Evolutionary conservation across 1,140 invertebrate species (phyloP), one percentile per base, ranked within the genome.

Genomic region (Drosophila chauvacae): DNA sequence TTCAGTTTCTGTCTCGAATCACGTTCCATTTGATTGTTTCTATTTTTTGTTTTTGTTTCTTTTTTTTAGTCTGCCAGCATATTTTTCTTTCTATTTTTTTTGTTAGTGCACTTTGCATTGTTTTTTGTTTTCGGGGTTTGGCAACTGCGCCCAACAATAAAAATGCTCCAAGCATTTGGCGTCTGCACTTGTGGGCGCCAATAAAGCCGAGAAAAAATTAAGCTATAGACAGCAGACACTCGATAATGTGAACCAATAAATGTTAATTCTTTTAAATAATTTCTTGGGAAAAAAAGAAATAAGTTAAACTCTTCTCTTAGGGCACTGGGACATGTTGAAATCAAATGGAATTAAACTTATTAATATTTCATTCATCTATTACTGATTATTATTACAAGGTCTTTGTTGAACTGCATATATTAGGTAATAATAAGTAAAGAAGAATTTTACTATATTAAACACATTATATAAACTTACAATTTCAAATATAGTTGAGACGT

Each of bases 71-170:
- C 18, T 75, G 63, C 30, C n/a, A 62, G 60, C 60, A 41, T 57
- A 28, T 44, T 58, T 66, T 50, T 42, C 59, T 47, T 60, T 69
- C 60, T 81, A 37, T 74, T 35, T 33, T 69, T 77, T 81, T 66
- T 77, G 62, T 42, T 69, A 47, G 37, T 87, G 83, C 84, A 88
- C 80, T 86, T 87, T 86, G 83, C 79, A 78, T 70, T 77, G 58
- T 77, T 69, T 47, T 70, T 82, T 74, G 42, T 78, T 63, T 58
- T 65, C 26, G 61, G 83, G 83, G 83, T 81, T 87, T 77, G 83
- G 83, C 80, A 62, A 87, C 70, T 87, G 83, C 76, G 79, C 82
- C 82, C 83, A 87, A 78, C 56, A 78, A 70, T 50, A 64, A 62
- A 74, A 60, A 35, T 48, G 60, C 50, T 44, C 35, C 44, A 44